phyloP scores from a whole-genome alignment of 64 coral and sea anemone genomes.

The Montipora efflorescens region DNA sequence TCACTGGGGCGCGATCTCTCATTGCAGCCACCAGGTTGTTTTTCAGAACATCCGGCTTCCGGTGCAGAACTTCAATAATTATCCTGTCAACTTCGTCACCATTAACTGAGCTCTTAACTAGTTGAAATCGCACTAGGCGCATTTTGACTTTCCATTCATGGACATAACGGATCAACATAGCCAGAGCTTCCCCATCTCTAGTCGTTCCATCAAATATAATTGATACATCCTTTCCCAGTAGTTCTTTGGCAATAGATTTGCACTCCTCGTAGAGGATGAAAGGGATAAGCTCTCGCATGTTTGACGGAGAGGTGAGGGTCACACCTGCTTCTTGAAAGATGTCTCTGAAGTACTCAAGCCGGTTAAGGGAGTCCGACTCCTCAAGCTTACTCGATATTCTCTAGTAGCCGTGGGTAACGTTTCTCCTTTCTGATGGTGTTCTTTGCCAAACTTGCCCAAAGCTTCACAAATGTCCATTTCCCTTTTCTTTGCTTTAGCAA shows the following conservation, averaged over 20 bases:
- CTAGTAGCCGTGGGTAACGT: slow-evolving; percentile 41
- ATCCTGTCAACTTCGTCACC: slow-evolving; percentile 23
- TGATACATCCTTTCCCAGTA: slow-evolving; percentile 22
- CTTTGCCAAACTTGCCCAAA: slow-evolving; percentile 28
- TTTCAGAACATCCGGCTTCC: slow-evolving; percentile 28
- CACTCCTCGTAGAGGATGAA: slow-evolving; percentile 48
- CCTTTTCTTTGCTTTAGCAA: background rate
- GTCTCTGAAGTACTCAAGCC: slow-evolving; percentile 39
- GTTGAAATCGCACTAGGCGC: slow-evolving; percentile 37
- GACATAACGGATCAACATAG: slow-evolving; percentile 35
- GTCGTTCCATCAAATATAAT: slow-evolving; percentile 70
- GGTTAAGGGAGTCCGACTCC: slow-evolving; percentile 48
- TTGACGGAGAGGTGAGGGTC: background rate
- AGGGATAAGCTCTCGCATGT: slow-evolving; percentile 57
- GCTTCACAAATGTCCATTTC: slow-evolving; percentile 38
- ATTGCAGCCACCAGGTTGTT: slow-evolving; percentile 37
- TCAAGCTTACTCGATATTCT: slow-evolving; percentile 44
- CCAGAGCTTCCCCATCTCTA: slow-evolving; percentile 62
- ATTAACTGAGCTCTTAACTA: slow-evolving; percentile 39
- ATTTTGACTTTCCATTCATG: slow-evolving; percentile 40
- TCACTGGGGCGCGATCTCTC: slow-evolving; percentile 40
- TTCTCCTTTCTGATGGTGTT: slow-evolving; percentile 50
- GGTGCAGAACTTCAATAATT: slow-evolving; percentile 51
- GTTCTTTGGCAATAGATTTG: slow-evolving; percentile 13
- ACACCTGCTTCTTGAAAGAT: slow-evolving; percentile 47